A percentile compares a stretch with the other conserved stretches of the same genome.
These are phyloP conservation scores for Pocillopora verrucosa DNA, from an alignment of 64 coral and sea anemone genomes.

Conservation along the genomic window DNA sequence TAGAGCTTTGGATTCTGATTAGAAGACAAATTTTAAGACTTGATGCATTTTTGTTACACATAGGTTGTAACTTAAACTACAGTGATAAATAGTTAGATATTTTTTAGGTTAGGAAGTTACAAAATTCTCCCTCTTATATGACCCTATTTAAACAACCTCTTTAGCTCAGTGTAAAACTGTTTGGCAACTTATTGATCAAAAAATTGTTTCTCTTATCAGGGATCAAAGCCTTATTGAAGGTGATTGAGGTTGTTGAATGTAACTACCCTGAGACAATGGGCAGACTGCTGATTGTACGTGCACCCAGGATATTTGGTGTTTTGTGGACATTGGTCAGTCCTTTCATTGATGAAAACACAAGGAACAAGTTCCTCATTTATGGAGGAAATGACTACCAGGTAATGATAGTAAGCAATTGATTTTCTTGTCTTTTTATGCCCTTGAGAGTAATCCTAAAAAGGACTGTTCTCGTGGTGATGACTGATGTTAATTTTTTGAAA, in stretches of 20 bases:
- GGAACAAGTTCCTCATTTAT: constrained; percentile 99
- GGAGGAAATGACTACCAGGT: constrained; percentile 99
- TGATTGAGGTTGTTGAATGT: constrained; percentile 96
- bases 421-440: not conserved
- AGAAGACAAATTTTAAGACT: not conserved
- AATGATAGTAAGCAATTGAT: not conserved
- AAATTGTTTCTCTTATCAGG: constrained; percentile 45
- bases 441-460: no score
- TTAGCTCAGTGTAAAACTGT: no score
- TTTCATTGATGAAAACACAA: constrained; percentile 98
- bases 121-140: no score
- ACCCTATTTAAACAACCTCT: no score
- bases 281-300: constrained; percentile 90
- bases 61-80: not conserved
- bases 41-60: not conserved
- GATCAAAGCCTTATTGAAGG: constrained; percentile 89
- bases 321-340: constrained; percentile 99
- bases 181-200: no score
- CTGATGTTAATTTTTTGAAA: no score
- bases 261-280: constrained; percentile 99
- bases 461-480: no score
- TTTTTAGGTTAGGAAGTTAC: not conserved
- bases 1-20: no score
- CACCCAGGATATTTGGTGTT: constrained; percentile 97
- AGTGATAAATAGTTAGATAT: not conserved